Evolutionary conservation across 92 coral and sea anemone species (phyloP).

Genomic region (Umimayanthus chanpuru): DNA sequence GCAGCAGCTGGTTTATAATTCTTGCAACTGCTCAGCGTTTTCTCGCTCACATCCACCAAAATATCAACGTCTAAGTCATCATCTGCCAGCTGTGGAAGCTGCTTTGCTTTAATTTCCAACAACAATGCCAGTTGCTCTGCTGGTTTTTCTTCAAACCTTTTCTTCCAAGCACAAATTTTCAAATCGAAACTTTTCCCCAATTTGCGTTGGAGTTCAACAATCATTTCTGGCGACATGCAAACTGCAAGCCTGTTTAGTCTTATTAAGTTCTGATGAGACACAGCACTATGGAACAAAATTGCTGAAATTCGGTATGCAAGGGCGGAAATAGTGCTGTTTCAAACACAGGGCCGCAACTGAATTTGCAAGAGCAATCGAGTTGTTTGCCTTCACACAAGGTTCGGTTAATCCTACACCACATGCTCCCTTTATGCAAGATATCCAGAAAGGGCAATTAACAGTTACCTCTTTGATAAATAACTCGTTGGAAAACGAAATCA

Average conservation of each 20-base stretch:
- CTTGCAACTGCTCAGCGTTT: conserved; percentile 33
- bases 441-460: conserved; percentile 65
- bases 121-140: conserved; percentile 29
- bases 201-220: conserved; percentile 36
- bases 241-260: conserved; percentile 65
- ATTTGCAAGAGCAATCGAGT: conserved; percentile 64
- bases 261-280: conserved; percentile 49
- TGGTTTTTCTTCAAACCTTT: too few relatives aligned
- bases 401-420: conserved; percentile 52
- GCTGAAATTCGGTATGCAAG: conserved; percentile 56
- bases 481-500: conserved; percentile 64
- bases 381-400: conserved; percentile 6
- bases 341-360: conserved; percentile 53
- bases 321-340: conserved; percentile 61
- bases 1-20: neutral
- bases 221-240: conserved; percentile 68
- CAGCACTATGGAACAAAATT: conserved; percentile 67
- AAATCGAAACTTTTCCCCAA: too few relatives aligned
- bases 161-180: too few relatives aligned
- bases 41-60: conserved; percentile 17
- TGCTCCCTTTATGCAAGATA: conserved; percentile 47
- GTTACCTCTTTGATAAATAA: conserved; percentile 57
- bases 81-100: conserved; percentile 19
- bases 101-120: conserved; percentile 40
- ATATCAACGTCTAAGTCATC: conserved; percentile 41